A percentile compares a stretch with the other conserved stretches of the same genome.
Conservation (phyloP, 2,113 vertebrate genomes). For the Heterocephalus glaber region DNA sequence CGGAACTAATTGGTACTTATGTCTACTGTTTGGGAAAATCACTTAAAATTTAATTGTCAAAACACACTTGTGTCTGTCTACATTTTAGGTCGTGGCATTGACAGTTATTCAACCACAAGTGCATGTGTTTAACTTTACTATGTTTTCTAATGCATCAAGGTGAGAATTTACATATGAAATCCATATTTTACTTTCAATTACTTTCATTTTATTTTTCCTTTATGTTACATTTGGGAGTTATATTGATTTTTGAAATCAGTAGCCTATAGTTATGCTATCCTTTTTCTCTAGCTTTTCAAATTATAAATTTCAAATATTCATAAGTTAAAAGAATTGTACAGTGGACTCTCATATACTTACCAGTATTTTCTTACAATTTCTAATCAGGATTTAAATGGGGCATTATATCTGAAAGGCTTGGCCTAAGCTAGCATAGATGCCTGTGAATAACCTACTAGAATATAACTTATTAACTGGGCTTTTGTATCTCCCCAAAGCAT, state of each 20-base stretch:
- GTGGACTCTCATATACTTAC: background rate
- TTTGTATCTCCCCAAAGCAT: background rate
- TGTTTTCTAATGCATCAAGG: background rate
- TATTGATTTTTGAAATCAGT: slow-evolving; percentile 58
- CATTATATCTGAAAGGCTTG: background rate
- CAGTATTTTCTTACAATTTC: slow-evolving; percentile 21
- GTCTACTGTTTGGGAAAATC: slow-evolving; percentile 11
- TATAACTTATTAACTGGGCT: background rate
- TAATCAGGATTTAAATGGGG: background rate
- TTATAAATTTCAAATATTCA: slow-evolving; percentile 42
- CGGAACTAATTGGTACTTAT: slow-evolving; percentile 2
- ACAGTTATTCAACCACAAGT: background rate
- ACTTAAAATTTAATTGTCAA: background rate
- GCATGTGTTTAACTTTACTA: background rate
- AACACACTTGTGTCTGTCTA: background rate
- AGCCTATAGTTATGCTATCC: background rate
- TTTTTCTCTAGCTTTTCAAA: slow-evolving; percentile 34
- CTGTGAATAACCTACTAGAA: background rate
- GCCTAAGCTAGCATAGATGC: background rate
- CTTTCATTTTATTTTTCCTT: slow-evolving; percentile 34
- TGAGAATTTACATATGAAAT: background rate
- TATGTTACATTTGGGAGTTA: background rate
- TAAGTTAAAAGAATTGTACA: slow-evolving; percentile 13
- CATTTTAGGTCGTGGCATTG: background rate
- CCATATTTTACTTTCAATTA: background rate